Evolutionary conservation across 2,113 vertebrate genomes (phyloP), one percentile per base, ranked within the genome.

Genomic region (Rutilus rutilus): DNA sequence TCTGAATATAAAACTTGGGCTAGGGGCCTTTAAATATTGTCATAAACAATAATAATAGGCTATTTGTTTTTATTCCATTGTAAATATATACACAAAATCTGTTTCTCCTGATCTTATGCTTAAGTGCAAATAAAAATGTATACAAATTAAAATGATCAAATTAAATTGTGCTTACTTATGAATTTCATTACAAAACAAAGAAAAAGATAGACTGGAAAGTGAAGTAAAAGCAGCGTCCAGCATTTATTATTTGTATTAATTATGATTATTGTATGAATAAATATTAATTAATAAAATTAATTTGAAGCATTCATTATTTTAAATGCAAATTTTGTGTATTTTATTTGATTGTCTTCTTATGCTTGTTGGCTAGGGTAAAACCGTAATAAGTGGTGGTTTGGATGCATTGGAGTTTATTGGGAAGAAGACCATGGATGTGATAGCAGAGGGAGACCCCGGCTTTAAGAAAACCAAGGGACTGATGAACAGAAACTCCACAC

Each of bases 351-450:
- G n/a, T n/a, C 0, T 21, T 7, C 2, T 57, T 2, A 69, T 27
- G 30, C 57, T 78, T 77, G 54, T 80, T 33, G 64, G 71, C 42
- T 90, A 99, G 98, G 96, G 98, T 8, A 99, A 97, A 90, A 97
- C 93, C 0, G 95, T 99, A 86, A 95, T 99, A 82, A 96, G 90
- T 14, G 98, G 98, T 27, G 96, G 98, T 54, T 93, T 99, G 91
- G 98, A 99, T 88, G 98, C 98, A 73, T 94, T 99, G 93, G 98
- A 99, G 93, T 99, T 98, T 90, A 99, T 99, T 0, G 98, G 98
- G 33, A 99, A 99, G 92, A 99, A 99, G 93, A 99, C 98, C 30
- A 99, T 99, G 98, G 98, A 99, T 39, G 97, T 98, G 85, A 98
- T 99, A 78, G 97, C 97, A 64, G 98, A 99, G 91, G 97, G 97